Evolutionary conservation across 2,797 vertebrate genomes (phyloP), one percentile per base, ranked within the genome.

Genomic region (Rhabdophis nuchalis): DNA sequence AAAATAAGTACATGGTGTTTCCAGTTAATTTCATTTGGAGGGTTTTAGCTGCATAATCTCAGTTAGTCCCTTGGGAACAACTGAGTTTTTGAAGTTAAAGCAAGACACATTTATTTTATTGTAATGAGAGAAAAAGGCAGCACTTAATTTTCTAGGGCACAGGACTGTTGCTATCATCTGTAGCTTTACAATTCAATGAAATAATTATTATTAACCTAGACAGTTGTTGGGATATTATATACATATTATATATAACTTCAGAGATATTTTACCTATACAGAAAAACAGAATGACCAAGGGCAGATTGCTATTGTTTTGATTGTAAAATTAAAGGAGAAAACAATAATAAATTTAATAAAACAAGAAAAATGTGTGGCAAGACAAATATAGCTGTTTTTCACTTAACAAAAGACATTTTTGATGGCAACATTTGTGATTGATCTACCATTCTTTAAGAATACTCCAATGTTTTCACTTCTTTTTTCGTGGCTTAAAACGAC

Each of bases 11-110:
- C 90, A 92, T 96, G 92, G 91, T 95, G 94, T 97, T 95, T 97
- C 95, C 96, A 96, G 96, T 93, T 96, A 95, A 96, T 94, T 95
- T 96, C 92, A 91, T 93, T 97, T 91, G 92, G 90, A 95, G 92
- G 94, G 87, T 91, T 94, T 95, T 94, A 86, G 64, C 93, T 96
- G 92, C 94, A 95, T 94, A 93, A 89, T 72, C 68, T 72, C 14
- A 68, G 2, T 32, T 36, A 36, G 68, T 36, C 68, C n/a, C 32
- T 90, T 95, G 92, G 91, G 94, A 96, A 95, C 93, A 95, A 96
- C 92, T 94, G 92, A 91, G 91, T 92, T 93, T 92, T 90, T 94
- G 93, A 96, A 96, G 94, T 92, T 92, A 95, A 94, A 96, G 96
- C 27, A 85, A 18, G 20, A 54, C 93, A 90, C 36, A 61, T 95